Evolutionary conservation across 1,140 invertebrate species (phyloP), one percentile per base, ranked within the genome.

Genomic region (Aporrectodea caliginosa): DNA sequence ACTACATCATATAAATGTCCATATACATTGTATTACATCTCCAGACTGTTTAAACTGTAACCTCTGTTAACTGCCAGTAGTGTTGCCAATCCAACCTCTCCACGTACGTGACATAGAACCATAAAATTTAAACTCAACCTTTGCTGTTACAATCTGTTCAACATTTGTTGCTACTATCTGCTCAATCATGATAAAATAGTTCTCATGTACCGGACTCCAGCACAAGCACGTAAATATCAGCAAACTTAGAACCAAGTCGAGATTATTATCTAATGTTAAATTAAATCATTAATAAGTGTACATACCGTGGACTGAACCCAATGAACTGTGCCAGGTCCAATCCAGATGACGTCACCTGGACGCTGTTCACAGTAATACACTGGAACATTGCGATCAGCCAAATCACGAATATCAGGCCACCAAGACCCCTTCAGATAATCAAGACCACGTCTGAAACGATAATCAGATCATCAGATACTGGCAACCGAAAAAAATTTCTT

Each of bases 291-390:
- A 76, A 29, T 2, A 73, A 0, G 16, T 1, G 22, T 1, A 29
- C 73, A 32, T n/a, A 76, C 75, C 6, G 27, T 27, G 12, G 75
- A 22, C 35, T 79, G 70, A 1, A 73, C 95, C 95, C 95, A 97
- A 89, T 98, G 95, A 70, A 98, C 95, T 88, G 89, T 90, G 89
- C 95, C 95, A 70, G 95, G 94, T 90, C 97, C 97, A 29, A 98
- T 96, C 95, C 95, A 98, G 73, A 98, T 96, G 58, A 98, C 90
- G 90, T 98, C 97, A 70, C 97, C 97, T 70, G 97, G 96, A 83
- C 94, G 92, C 89, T 98, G 97, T 78, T 94, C 91, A 90, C 98
- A 98, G 80, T 95, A 91, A 87, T 98, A 98, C n/a, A 98, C 95
- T 69, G 97, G 97, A 84, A 98, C 94, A 88, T 95, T 94, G 85